A percentile compares a stretch with the other conserved stretches of the same genome.
These are phyloP conservation scores for Neotoxoptera formosana DNA, from an alignment of 1,140 invertebrate genomes.

Conservation along the genomic window DNA sequence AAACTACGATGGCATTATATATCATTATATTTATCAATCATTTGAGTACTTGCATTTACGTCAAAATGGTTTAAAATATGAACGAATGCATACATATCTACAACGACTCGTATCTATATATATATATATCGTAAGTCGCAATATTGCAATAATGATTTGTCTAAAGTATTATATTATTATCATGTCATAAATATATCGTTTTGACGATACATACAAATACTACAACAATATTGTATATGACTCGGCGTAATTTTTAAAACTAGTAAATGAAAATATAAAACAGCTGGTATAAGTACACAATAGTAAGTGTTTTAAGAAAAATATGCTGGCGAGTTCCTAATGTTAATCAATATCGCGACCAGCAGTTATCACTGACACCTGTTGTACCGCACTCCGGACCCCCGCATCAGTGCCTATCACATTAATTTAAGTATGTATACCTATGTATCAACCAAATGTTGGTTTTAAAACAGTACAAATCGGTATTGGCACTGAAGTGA, in stretches of 20 bases:
- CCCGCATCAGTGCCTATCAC: neutral
- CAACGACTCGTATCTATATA: too few relatives aligned
- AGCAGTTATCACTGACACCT: neutral
- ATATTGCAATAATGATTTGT: too few relatives aligned
- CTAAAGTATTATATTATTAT: neutral
- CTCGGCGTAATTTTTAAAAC: neutral
- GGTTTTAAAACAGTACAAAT: neutral
- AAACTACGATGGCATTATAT: too few relatives aligned
- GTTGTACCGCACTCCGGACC: neutral
- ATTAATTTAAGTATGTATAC: neutral
- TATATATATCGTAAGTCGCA: too few relatives aligned
- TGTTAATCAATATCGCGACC: neutral
- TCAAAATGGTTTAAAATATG: too few relatives aligned
- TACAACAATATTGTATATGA: neutral
- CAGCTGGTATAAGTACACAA: neutral
- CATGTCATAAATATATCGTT: neutral
- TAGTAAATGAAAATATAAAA: neutral
- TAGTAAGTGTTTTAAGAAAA: neutral
- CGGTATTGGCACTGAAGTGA: neutral
- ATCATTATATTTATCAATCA: too few relatives aligned
- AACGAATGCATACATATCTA: too few relatives aligned
- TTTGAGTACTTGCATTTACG: too few relatives aligned
- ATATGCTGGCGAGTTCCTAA: neutral
- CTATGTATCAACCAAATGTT: neutral
- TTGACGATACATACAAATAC: neutral